Percentiles rank a stretch among this genome's conserved stretches.
Evolutionary conservation across 2,113 vertebrate genomes (phyloP).

Genomic region (Gavia stellata): DNA sequence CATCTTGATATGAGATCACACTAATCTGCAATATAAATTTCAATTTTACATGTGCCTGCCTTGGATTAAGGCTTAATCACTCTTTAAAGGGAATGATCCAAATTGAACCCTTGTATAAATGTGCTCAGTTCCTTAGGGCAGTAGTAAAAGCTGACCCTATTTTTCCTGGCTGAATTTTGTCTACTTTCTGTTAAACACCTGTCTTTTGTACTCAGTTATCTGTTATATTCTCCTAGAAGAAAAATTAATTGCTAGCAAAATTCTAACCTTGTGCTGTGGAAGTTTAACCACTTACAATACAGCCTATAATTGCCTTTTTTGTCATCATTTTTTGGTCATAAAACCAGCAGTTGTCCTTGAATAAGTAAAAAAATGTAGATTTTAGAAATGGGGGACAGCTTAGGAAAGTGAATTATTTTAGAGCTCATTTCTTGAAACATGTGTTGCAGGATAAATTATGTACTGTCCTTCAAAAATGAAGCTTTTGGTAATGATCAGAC

Average conservation of each 20-base stretch:
- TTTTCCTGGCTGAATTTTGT: neutral
- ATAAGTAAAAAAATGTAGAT: conserved; percentile 7
- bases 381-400: neutral
- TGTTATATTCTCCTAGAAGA: neutral
- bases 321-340: neutral
- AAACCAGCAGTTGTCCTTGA: neutral
- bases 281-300: neutral
- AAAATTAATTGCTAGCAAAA: neutral
- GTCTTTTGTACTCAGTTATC: neutral
- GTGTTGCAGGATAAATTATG: neutral
- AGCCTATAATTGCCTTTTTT: neutral
- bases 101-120: neutral
- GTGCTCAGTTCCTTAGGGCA: neutral
- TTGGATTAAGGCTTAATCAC: neutral
- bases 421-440: neutral
- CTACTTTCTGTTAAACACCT: neutral
- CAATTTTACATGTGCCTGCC: neutral
- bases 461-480: neutral
- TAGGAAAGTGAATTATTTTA: neutral
- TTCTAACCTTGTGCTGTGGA: neutral
- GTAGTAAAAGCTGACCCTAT: neutral
- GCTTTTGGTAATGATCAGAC: neutral
- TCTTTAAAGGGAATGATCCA: neutral
- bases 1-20: neutral
- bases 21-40: neutral